phyloP scores from a whole-genome alignment of 2,113 vertebrate genomes.

The Phocoena sinus region DNA sequence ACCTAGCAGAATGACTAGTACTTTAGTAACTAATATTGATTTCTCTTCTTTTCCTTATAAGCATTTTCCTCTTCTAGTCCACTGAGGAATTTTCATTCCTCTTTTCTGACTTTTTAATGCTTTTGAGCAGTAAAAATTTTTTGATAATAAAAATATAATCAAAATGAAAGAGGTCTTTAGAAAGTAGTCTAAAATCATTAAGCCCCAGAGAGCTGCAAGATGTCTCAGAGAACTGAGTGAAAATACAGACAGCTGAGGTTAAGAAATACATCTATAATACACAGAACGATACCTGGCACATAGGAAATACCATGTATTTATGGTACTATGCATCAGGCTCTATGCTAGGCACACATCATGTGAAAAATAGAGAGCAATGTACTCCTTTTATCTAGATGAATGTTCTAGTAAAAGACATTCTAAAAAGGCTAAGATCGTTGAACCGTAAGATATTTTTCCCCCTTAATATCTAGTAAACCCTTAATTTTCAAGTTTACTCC shows the following conservation, averaged over 20 bases:
- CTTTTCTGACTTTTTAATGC: not conserved
- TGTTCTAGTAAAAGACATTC: not conserved
- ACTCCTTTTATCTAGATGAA: not conserved
- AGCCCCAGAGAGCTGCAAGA: not conserved
- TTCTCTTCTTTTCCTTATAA: not conserved
- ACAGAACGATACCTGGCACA: not conserved
- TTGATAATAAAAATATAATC: not conserved
- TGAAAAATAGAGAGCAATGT: not conserved
- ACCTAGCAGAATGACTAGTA: not conserved
- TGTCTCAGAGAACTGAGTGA: not conserved
- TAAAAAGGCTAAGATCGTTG: not conserved
- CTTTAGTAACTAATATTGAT: not conserved
- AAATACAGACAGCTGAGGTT: not conserved
- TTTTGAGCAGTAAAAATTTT: not conserved
- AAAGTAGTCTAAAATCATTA: not conserved
- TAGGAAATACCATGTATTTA: not conserved
- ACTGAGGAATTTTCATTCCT: not conserved
- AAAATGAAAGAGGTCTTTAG: not conserved
- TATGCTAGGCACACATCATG: not conserved
- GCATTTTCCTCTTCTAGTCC: not conserved
- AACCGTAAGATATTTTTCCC: not conserved
- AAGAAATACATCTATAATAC: not conserved
- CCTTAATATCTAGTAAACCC: not conserved
- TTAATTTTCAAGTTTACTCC: constrained; percentile 2
- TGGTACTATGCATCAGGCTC: not conserved